These are phyloP conservation scores for Cyanoramphus novaezelandiae DNA, from an alignment of 2,113 vertebrate species.

Conservation along the genomic window DNA sequence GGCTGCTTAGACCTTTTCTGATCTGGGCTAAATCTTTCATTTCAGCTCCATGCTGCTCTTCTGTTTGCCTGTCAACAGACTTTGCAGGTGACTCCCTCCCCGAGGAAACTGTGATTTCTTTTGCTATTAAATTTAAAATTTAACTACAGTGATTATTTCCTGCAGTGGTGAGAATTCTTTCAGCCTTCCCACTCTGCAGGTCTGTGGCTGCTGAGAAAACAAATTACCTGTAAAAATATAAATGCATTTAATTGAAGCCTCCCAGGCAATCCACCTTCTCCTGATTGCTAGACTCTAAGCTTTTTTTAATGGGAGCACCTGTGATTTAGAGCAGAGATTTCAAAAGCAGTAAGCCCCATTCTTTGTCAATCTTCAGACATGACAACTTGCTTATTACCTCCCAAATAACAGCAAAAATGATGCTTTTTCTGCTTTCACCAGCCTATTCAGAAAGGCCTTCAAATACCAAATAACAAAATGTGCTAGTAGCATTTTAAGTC, in stretches of 20 bases:
- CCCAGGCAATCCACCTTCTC: not conserved
- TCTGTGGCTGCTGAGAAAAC: slow-evolving; percentile 6
- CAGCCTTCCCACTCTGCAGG: slow-evolving; percentile 8
- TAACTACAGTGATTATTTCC: not conserved
- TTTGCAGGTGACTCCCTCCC: not conserved
- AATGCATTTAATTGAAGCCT: slow-evolving; percentile 18
- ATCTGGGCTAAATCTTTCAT: not conserved
- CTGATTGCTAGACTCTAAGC: not conserved
- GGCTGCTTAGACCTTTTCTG: not conserved
- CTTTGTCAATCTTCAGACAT: not conserved
- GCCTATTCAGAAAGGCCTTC: not conserved
- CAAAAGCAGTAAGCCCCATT: slow-evolving; percentile 1
- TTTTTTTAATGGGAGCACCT: not conserved
- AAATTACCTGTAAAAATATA: slow-evolving; percentile 24
- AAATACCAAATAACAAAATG: not conserved
- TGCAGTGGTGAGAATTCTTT: not conserved
- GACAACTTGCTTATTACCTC: slow-evolving; percentile 5
- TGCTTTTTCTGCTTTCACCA: not conserved
- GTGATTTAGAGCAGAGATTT: not conserved
- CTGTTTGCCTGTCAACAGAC: not conserved
- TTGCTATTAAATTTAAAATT: not conserved
- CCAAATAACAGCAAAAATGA: not conserved
- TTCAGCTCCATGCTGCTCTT: not conserved
- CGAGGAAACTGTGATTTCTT: not conserved
- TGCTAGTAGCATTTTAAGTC: not conserved